phyloP scores from a whole-genome alignment of 2,113 vertebrate genomes.

The Urocolius indicus region DNA sequence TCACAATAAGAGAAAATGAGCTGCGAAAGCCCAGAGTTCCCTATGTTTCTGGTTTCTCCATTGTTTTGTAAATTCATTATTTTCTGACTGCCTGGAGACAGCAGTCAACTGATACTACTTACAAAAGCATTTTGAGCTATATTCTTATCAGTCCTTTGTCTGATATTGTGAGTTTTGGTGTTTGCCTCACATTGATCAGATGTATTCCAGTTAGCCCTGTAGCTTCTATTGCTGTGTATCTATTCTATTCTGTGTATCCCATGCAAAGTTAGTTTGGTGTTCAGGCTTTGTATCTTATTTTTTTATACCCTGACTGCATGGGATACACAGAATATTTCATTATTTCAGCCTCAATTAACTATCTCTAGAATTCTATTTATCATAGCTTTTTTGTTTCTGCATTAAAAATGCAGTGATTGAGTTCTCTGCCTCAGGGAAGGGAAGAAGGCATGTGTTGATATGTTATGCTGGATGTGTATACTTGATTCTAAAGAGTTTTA shows the following conservation, averaged over 20 bases:
- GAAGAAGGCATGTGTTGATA: neutral
- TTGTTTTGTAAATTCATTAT: neutral
- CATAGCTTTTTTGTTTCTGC: neutral
- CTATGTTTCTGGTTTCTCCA: neutral
- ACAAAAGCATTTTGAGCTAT: neutral
- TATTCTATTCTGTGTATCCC: too few species aligned
- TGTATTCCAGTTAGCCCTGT: neutral
- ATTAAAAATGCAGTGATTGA: neutral
- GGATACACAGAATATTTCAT: neutral
- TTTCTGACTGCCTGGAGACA: neutral
- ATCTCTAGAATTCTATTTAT: neutral
- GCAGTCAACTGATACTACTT: neutral
- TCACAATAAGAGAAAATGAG: neutral
- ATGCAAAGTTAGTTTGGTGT: too few species aligned
- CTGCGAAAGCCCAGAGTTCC: neutral
- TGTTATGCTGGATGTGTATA: neutral
- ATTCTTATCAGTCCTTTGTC: neutral
- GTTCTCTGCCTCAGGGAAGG: neutral
- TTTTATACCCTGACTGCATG: neutral
- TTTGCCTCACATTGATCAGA: neutral
- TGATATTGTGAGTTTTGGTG: neutral
- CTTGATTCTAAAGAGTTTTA: neutral
- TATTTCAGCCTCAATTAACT: neutral
- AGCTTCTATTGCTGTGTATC: neutral
- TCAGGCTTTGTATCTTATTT: neutral